Base-by-base conservation (phyloP, 2,797 vertebrate species). In the Rachycentron canadum region DNA sequence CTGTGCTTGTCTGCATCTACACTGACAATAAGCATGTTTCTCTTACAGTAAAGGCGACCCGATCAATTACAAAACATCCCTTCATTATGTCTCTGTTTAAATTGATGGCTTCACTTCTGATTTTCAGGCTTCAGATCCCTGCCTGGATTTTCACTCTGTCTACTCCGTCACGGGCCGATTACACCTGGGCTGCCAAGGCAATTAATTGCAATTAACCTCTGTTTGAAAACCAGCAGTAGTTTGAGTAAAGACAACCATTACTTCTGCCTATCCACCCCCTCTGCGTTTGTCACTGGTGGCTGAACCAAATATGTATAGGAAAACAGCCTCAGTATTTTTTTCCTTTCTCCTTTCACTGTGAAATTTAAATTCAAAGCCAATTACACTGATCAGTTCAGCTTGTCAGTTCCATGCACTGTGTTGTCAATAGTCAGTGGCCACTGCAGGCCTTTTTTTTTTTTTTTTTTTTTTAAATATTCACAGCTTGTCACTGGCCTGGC, bases 191-290 rank as follows among this genome's bases (percentile, higher is more conserved):
- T 68, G 73, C 73, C 67, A 85, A 78, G 70, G 74, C 45, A 78
- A 62, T 84, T 84, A 59, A 79, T 82, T 73, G 52, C 74, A 78
- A 73, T 85, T 84, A 85, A 87, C 83, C 78, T 78, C 43, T 78
- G 74, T 62, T 79, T 69, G 62, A 65, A 64, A 80, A 67, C 7
- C 57, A 79, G 71, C 32, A 75, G 40, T 12, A 66, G 47, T 56
- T 72, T 77, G 82, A 87, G 53, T 50, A 49, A 69, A 49, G 76
- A 47, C 57, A 28, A 41, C 14, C 47, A 56, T 8, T 56, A 23
- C 47, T 28, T 68, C 52, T 43, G 28, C 50, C 67, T n/a, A 28
- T 38, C 38, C 43, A 38, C 23, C 19, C 2, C 26, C n/a, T 43
- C 36, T 13, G 0, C 34, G 8, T 34, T 36, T 64, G 56, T 59